Evolutionary conservation across 2,113 vertebrate genomes (phyloP).

Genomic region (Carassius gibelio): DNA sequence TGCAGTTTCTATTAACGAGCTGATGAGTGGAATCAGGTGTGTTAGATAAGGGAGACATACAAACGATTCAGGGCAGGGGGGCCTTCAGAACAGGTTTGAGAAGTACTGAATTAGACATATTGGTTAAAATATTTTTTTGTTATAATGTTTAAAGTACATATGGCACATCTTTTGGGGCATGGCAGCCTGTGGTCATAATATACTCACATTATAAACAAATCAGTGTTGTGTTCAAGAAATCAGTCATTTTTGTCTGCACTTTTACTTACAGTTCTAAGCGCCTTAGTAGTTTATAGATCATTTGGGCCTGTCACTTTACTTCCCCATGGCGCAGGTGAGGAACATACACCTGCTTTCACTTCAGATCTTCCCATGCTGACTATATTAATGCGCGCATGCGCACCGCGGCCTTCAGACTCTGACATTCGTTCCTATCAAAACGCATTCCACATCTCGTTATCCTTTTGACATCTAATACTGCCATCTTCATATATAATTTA

Average conservation of each 20-base stretch:
- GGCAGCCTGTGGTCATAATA: background rate
- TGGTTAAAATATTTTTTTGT: background rate
- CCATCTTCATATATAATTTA: conserved; percentile 22
- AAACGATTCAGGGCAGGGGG: too few relatives aligned
- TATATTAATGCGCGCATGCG: background rate
- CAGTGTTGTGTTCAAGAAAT: background rate
- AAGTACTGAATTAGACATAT: background rate
- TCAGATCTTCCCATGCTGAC: background rate
- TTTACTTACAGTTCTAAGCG: background rate
- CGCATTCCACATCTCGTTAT: conserved; percentile 8
- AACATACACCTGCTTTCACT: conserved; percentile 13
- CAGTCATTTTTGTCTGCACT: background rate
- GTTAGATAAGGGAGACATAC: too few relatives aligned
- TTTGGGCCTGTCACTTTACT: background rate
- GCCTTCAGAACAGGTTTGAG: too few relatives aligned
- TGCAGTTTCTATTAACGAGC: too few relatives aligned
- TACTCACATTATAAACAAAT: background rate
- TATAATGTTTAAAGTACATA: background rate
- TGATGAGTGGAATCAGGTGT: too few relatives aligned
- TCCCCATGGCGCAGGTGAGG: background rate
- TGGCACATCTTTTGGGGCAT: background rate
- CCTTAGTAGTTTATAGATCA: background rate
- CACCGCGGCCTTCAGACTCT: background rate
- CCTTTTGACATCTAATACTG: conserved; percentile 12
- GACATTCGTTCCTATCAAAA: background rate